A percentile compares a stretch with the other conserved stretches of the same genome.
These are phyloP conservation scores for Enteromius trimaculatus DNA, from an alignment of 2,797 vertebrate species.

Conservation along the genomic window DNA sequence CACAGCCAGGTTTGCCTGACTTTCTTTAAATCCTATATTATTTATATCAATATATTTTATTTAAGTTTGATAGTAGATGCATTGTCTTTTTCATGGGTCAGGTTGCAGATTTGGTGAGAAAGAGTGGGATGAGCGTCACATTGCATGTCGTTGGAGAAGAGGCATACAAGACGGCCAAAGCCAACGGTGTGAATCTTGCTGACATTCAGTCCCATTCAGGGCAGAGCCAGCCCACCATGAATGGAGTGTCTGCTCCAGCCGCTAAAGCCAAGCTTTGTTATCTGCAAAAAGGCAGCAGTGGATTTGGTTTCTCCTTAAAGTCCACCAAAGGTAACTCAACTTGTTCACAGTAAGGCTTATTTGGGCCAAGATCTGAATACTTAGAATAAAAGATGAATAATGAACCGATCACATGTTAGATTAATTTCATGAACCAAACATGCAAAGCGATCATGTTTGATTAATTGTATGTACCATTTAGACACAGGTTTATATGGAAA, in stretches of 20 bases:
- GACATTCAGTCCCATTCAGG: slow-evolving; percentile 60
- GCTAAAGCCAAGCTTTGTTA: slow-evolving; percentile 87
- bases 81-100: slow-evolving; percentile 59
- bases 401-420: background rate
- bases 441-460: background rate
- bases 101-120: slow-evolving; percentile 88
- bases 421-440: background rate
- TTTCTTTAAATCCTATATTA: background rate
- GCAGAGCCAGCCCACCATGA: slow-evolving; percentile 62
- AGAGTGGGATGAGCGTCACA: slow-evolving; percentile 78
- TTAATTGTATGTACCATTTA: background rate
- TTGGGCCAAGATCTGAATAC: background rate
- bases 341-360: background rate
- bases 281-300: slow-evolving; percentile 78
- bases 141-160: slow-evolving; percentile 84
- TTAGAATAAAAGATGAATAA: background rate
- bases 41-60: background rate
- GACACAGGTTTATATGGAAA: background rate
- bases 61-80: background rate
- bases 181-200: slow-evolving; percentile 74
- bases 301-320: slow-evolving; percentile 89
- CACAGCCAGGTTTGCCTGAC: slow-evolving; percentile 80
- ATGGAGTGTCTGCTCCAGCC: slow-evolving; percentile 58
- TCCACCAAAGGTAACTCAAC: slow-evolving; percentile 76
- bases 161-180: slow-evolving; percentile 83